Evolutionary conservation across 2,888 invertebrate species (phyloP), one percentile per base, ranked within the genome.

Genomic region (Pachydiplax longipennis): DNA sequence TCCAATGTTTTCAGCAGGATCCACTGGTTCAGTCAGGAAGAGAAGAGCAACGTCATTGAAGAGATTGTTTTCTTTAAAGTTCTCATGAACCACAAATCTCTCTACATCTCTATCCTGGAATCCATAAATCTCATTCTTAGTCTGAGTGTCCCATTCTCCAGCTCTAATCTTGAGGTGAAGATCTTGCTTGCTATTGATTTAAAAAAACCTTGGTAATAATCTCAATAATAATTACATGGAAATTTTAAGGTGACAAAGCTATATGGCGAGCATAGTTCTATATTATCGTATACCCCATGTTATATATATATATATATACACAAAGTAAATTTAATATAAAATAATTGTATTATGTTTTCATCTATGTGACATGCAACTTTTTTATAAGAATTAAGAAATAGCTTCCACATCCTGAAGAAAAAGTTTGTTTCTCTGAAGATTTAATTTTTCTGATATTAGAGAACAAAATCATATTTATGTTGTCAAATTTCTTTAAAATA

Each of bases 101-200:
- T 82, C 58, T 25, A 91, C 91, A 58, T 81, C 94, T 5, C 96
- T 94, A 93, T 97, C 97, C 92, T 97, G 97, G 93, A 97, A 96
- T 0, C 96, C 95, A 91, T 95, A 95, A 0, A 96, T 94, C 93
- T 98, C 97, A 83, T 95, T 95, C 65, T 95, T 96, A 0, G 96
- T 96, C 93, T 97, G 97, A 0, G 97, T 97, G 93, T 97, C 97
- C 97, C 97, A 98, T 94, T 97, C 97, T 0, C 97, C 97, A 0
- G 96, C 96, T 0, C 97, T 95, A 3, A 97, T 94, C 92, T 94
- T 95, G 82, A 97, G 93, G 0, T 93, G 92, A 0, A 80, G 93
- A 65, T 92, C 91, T 48, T 92, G 91, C 91, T 92, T 92, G 82
- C 92, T 91, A 90, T 13, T 22, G 22, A 53, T 31, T 10, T 5